Conservation (phyloP, 2,797 vertebrate species). For the Kryptopterus vitreolus region DNA sequence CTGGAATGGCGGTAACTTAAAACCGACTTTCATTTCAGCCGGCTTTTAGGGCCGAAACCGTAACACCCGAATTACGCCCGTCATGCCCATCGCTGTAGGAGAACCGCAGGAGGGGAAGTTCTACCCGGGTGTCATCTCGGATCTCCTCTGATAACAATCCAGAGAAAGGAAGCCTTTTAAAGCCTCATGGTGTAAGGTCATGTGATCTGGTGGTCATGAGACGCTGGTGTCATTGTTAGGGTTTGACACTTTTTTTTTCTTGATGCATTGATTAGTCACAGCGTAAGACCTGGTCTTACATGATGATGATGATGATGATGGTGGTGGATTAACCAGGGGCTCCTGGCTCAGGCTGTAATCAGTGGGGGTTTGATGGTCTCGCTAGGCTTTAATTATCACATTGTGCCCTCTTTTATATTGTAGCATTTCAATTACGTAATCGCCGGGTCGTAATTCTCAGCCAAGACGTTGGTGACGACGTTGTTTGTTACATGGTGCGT, state of each 20-base stretch:
- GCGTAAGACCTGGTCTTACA: conserved; percentile 35
- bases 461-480: background rate
- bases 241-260: background rate
- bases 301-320: conserved; percentile 48
- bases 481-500: too few relatives aligned
- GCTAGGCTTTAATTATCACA: background rate
- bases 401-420: background rate
- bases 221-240: background rate
- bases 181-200: too few relatives aligned
- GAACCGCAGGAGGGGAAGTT: background rate
- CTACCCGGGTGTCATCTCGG: conserved; percentile 18
- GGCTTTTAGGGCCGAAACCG: conserved; percentile 6
- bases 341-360: conserved; percentile 16
- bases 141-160: background rate
- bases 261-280: conserved; percentile 49
- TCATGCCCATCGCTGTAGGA: conserved; percentile 2
- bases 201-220: background rate
- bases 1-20: conserved; percentile 39
- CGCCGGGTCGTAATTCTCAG: background rate
- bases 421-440: conserved; percentile 15
- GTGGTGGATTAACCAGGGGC: conserved; percentile 20
- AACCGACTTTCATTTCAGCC: conserved; percentile 1
- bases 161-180: too few relatives aligned
- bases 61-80: background rate
- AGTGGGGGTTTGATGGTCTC: background rate